Evolutionary conservation across 2,888 invertebrate species (phyloP).

Genomic region (Penaeus monodon): DNA sequence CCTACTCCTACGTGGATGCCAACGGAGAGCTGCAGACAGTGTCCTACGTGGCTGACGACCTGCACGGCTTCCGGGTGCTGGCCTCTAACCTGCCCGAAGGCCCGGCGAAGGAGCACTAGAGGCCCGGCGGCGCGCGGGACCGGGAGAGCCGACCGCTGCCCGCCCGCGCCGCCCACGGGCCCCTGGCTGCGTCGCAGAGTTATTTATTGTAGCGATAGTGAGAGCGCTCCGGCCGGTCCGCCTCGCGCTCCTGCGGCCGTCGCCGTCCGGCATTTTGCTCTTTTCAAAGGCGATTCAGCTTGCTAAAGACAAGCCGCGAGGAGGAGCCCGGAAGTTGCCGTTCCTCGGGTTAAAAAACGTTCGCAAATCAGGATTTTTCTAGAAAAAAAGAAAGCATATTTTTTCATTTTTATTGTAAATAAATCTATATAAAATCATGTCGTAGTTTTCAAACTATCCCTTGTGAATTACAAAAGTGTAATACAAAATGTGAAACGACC

Average conservation of each 20-base stretch:
- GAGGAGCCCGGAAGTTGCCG: not conserved
- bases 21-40: conserved; percentile 34
- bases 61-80: conserved; percentile 25
- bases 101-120: not conserved
- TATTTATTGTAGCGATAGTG: conserved; percentile 27
- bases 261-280: not conserved
- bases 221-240: not conserved
- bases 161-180: conserved; percentile 1
- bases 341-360: not conserved
- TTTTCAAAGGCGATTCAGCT: not conserved
- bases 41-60: conserved; percentile 35
- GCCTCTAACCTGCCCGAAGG: conserved; percentile 19
- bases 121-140: not conserved
- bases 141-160: not conserved
- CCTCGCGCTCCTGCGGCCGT: not conserved
- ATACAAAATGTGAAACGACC: not conserved
- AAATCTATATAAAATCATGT: not conserved
- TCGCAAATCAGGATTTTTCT: not conserved
- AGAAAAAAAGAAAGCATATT: conserved; percentile 3
- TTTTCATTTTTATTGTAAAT: conserved; percentile 16
- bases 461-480: not conserved
- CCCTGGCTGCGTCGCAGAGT: conserved; percentile 6
- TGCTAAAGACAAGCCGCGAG: not conserved
- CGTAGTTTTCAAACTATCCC: not conserved
- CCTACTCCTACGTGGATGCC: conserved; percentile 46